phyloP scores from a whole-genome alignment of 2,113 vertebrate genomes.

The Corythoichthys haematopterus region DNA sequence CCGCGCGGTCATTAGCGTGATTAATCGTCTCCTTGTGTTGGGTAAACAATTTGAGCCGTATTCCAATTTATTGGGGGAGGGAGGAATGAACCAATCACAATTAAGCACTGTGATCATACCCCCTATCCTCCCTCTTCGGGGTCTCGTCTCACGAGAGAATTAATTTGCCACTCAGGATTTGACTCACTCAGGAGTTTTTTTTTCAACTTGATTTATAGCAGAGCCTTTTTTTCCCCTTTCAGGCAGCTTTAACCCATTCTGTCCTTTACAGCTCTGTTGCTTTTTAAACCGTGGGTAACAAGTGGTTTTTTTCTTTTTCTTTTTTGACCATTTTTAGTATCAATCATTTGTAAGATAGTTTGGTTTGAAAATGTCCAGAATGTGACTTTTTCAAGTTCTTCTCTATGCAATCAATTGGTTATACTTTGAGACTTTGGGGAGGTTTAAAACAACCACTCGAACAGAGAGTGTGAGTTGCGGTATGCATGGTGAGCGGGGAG shows the following conservation, averaged over 20 bases:
- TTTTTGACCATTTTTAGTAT: no score
- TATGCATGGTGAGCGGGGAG: no score
- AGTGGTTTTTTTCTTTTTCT: slow-evolving; percentile 5
- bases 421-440: no score
- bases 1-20: slow-evolving; percentile 58
- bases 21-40: slow-evolving; percentile 60
- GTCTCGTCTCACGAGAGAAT: slow-evolving; percentile 33
- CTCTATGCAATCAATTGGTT: no score
- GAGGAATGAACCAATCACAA: slow-evolving; percentile 61
- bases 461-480: no score
- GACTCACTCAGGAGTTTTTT: slow-evolving; percentile 15
- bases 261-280: slow-evolving; percentile 40
- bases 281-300: slow-evolving; percentile 15
- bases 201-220: slow-evolving; percentile 36
- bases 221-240: slow-evolving; percentile 9
- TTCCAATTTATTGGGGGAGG: slow-evolving; percentile 50
- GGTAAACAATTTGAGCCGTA: slow-evolving; percentile 58
- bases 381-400: no score
- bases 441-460: no score
- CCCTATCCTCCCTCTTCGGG: background rate
- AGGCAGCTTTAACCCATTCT: slow-evolving; percentile 3
- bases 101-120: slow-evolving; percentile 44
- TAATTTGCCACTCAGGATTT: slow-evolving; percentile 18
- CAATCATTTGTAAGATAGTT: no score
- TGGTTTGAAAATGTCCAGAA: no score